Percentiles rank a stretch among this genome's conserved stretches.
Evolutionary conservation across 2,797 vertebrate species (phyloP).

Genomic region (Antennarius maculatus): DNA sequence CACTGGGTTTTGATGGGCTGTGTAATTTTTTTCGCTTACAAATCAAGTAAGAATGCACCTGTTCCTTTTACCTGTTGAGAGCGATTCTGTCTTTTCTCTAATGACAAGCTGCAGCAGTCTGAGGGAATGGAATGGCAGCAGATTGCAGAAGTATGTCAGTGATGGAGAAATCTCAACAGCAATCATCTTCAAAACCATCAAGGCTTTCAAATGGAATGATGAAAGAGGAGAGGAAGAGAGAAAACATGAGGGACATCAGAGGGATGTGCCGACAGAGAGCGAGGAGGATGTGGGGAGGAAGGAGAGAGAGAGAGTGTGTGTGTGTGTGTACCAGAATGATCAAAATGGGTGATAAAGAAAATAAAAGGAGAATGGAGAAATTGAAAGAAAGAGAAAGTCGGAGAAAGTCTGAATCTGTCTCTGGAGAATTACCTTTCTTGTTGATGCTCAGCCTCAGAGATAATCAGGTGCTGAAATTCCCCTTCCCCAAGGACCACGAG

Average conservation of each 20-base stretch:
- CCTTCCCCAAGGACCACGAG: constrained; percentile 49
- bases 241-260: constrained; percentile 10
- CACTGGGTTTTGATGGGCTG: no score
- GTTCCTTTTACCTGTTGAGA: constrained; percentile 8
- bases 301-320: neutral
- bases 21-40: neutral
- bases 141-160: constrained; percentile 45
- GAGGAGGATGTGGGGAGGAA: constrained; percentile 13
- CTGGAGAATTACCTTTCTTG: constrained; percentile 56
- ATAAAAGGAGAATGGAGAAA: constrained; percentile 23
- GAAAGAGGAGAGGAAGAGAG: constrained; percentile 33
- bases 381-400: constrained; percentile 26
- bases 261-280: constrained; percentile 25
- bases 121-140: constrained; percentile 27
- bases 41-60: neutral
- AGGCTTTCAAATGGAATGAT: constrained; percentile 47
- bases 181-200: constrained; percentile 26
- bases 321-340: constrained; percentile 9
- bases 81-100: constrained; percentile 7
- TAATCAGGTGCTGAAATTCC: constrained; percentile 70
- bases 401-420: constrained; percentile 45
- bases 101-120: constrained; percentile 2
- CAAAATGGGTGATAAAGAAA: constrained; percentile 17
- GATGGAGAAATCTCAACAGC: constrained; percentile 38
- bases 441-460: constrained; percentile 46